Evolutionary conservation across 30 jellyfish, hydroid and myxozoan genomes (phyloP), one percentile per base, ranked within the genome.

Genomic region (Turritopsis rubra): DNA sequence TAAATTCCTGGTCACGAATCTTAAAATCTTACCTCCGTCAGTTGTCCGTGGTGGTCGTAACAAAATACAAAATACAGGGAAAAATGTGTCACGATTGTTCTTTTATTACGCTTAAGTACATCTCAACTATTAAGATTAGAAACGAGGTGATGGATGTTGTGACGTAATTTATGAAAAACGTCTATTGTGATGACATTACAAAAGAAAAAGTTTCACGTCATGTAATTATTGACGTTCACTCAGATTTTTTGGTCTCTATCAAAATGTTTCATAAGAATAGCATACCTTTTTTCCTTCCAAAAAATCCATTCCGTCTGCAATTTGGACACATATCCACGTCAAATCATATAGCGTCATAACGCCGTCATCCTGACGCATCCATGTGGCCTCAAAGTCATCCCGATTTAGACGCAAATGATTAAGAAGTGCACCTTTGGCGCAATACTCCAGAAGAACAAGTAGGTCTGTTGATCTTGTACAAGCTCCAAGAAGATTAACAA

Each of bases 291-390:
- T 86, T 1, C 94, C 75, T 17, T 94, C 78, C 26, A 91, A 78
- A 75, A 81, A 91, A 28, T 91, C 97, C 97, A 91, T 91, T 25
- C 96, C 97, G 77, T 86, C 87, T 1, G 97, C 92, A 21, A 91
- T 79, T 71, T 86, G 96, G 52, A 53, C 75, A 18, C 91, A 86
- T 54, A 80, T 60, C 24, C 28, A 82, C 7, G 86, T 86, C 60
- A 91, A 81, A 68, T 91, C 96, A 20, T 52, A 73, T 28, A 22
- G 83, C 1, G 93, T 86, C 7, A 52, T 52, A 21, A 68, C 86
- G 24, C 75, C 54, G 21, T 83, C 82, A 1, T n/a, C 71, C 8
- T 86, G 90, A 7, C 20, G 80, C 3, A 24, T n/a, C 97, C 97
- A 91, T 20, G 85, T 73, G 1, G 95, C 91, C 21, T 82, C 81